A percentile compares a stretch with the other conserved stretches of the same genome.
Evolutionary conservation across 2,888 invertebrate genomes (phyloP).

Genomic region (Netelia fuscicornis): DNA sequence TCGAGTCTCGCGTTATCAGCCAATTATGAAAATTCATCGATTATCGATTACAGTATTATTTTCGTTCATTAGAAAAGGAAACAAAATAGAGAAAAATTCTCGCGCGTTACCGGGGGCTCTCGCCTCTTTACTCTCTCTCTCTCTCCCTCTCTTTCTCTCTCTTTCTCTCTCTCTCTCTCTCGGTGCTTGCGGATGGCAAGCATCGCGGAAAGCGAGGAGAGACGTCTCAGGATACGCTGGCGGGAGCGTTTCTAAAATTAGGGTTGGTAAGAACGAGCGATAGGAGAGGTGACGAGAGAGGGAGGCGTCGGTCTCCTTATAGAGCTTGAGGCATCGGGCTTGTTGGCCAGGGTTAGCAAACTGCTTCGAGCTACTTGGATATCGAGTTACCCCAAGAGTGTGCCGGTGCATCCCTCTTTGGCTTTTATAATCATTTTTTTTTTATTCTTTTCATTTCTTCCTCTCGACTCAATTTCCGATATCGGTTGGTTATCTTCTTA

Average conservation of each 20-base stretch:
- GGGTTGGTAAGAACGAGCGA: slow-evolving; percentile 74
- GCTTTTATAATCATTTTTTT: not conserved
- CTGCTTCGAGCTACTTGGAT: slow-evolving; percentile 68
- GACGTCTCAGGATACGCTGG: slow-evolving; percentile 65
- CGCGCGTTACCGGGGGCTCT: too few relatives aligned
- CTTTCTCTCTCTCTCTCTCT: not conserved
- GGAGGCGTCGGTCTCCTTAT: slow-evolving; percentile 71
- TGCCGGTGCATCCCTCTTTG: slow-evolving; percentile 65
- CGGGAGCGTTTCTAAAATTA: slow-evolving; percentile 82
- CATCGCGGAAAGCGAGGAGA: slow-evolving; percentile 61
- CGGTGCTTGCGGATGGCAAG: slow-evolving; percentile 36
- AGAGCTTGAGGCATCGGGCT: slow-evolving; percentile 76
- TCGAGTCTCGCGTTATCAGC: not conserved
- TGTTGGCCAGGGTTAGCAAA: slow-evolving; percentile 81
- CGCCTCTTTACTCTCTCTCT: not conserved
- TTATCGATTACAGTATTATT: slow-evolving; percentile 21
- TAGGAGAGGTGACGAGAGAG: slow-evolving; percentile 64
- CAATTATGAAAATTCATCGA: not conserved
- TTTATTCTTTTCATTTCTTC: not conserved
- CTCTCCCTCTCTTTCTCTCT: not conserved
- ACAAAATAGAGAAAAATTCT: too few relatives aligned
- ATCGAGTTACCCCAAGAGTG: slow-evolving; percentile 71
- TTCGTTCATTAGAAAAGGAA: not conserved
- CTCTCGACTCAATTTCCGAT: slow-evolving; percentile 50
- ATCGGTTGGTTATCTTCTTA: not conserved